Evolutionary conservation across 2,113 vertebrate genomes (phyloP).

Genomic region (Daphoenositta chrysoptera): DNA sequence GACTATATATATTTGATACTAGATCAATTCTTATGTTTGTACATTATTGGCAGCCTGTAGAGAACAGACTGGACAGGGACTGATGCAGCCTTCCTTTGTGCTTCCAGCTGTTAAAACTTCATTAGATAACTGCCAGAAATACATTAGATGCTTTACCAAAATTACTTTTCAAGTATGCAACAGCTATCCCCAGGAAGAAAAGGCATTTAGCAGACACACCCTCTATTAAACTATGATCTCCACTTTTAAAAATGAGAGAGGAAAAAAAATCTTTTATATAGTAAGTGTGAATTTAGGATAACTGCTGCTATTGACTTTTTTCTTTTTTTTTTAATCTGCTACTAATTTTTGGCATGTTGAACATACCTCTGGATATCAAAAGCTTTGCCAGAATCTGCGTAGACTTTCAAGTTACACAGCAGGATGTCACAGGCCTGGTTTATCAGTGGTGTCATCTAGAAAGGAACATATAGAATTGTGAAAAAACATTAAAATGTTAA

Average conservation of each 20-base stretch:
- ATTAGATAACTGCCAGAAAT: slow-evolving; percentile 38
- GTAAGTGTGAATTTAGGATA: not conserved
- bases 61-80: not conserved
- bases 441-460: slow-evolving; percentile 89
- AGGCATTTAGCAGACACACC: not conserved
- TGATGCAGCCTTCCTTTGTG: not conserved
- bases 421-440: slow-evolving; percentile 81
- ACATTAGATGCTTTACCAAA: slow-evolving; percentile 23
- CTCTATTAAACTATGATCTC: not conserved
- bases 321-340: not conserved
- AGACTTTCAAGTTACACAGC: slow-evolving; percentile 79
- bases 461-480: slow-evolving; percentile 3
- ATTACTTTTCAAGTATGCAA: slow-evolving; percentile 28
- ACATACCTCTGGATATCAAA: slow-evolving; percentile 90
- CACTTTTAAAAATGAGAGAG: not conserved
- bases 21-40: not conserved
- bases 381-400: slow-evolving; percentile 78
- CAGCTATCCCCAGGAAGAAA: no score
- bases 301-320: not conserved
- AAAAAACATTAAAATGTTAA: slow-evolving; percentile 10
- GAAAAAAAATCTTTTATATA: not conserved
- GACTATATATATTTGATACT: not conserved
- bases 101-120: slow-evolving; percentile 47
- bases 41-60: not conserved
- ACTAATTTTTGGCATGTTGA: not conserved